These are phyloP conservation scores for Andricus grossulariae DNA, from an alignment of 1,140 invertebrate genomes.

Conservation along the genomic window DNA sequence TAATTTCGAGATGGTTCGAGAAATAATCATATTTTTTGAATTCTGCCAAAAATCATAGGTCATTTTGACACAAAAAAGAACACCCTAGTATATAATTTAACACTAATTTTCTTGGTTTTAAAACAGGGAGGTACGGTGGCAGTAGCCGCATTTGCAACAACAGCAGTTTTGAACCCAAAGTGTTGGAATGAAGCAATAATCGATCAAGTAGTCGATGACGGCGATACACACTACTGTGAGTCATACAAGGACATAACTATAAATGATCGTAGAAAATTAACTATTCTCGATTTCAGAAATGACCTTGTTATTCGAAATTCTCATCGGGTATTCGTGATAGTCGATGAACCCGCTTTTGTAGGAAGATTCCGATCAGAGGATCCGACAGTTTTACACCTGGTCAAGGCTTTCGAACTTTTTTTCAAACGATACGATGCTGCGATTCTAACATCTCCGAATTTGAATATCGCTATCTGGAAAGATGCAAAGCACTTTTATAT, in stretches of 20 bases:
- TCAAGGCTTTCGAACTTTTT: slow-evolving; percentile 65
- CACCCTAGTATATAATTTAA: not conserved
- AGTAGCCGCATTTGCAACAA: slow-evolving; percentile 67
- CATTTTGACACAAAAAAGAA: too few relatives aligned
- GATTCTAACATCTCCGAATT: slow-evolving; percentile 59
- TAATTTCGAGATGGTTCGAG: too few relatives aligned
- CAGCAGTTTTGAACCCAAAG: slow-evolving; percentile 57
- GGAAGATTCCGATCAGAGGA: slow-evolving; percentile 66
- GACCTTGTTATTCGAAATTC: slow-evolving; percentile 56
- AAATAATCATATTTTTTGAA: too few relatives aligned
- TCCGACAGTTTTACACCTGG: slow-evolving; percentile 60
- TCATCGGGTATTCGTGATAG: slow-evolving; percentile 54
- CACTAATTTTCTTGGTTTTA: not conserved
- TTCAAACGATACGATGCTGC: slow-evolving; percentile 60
- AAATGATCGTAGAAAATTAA: slow-evolving; percentile 53
- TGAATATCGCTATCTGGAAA: slow-evolving; percentile 69
- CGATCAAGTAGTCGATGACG: slow-evolving; percentile 70
- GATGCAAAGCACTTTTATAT: slow-evolving; percentile 59
- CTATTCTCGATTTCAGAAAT: slow-evolving; percentile 57
- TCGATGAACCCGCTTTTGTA: slow-evolving; percentile 62
- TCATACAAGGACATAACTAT: slow-evolving; percentile 62
- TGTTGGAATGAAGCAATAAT: slow-evolving; percentile 67
- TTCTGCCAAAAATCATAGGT: too few relatives aligned
- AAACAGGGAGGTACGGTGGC: slow-evolving; percentile 65
- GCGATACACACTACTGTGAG: slow-evolving; percentile 65